Evolutionary conservation across 2,888 invertebrate genomes (phyloP).

Genomic region (Spisula solida): DNA sequence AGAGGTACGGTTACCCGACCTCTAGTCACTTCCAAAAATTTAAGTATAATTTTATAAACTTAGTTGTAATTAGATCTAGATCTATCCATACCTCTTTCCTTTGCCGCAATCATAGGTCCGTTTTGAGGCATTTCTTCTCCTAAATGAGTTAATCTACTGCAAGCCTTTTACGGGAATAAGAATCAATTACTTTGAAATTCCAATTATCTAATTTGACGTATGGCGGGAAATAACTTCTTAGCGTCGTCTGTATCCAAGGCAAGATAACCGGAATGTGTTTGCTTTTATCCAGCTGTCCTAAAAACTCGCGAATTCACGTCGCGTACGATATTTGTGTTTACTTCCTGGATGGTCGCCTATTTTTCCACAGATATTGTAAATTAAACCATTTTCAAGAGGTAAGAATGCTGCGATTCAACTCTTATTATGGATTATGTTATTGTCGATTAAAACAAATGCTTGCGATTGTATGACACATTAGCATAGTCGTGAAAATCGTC

Average conservation of each 20-base stretch:
- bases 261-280: constrained; percentile 2
- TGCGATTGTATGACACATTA: background rate
- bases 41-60: too few species aligned
- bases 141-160: background rate
- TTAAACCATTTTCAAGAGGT: constrained; percentile 10
- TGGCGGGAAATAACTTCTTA: constrained; percentile 22
- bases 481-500: background rate
- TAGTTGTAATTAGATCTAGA: too few species aligned
- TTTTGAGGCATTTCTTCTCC: constrained; percentile 26
- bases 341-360: constrained; percentile 54
- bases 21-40: too few species aligned
- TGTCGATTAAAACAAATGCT: background rate
- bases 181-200: background rate
- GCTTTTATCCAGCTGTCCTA: constrained; percentile 13
- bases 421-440: background rate
- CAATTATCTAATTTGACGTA: background rate
- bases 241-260: constrained; percentile 24
- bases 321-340: constrained; percentile 58
- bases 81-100: constrained; percentile 70
- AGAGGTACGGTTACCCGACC: too few species aligned
- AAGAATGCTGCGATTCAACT: background rate
- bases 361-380: background rate
- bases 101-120: constrained; percentile 68
- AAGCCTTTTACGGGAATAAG: background rate
- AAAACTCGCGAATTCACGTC: constrained; percentile 43